Evolutionary conservation across 2,113 vertebrate species (phyloP).

Genomic region (Laticauda laticaudata): DNA sequence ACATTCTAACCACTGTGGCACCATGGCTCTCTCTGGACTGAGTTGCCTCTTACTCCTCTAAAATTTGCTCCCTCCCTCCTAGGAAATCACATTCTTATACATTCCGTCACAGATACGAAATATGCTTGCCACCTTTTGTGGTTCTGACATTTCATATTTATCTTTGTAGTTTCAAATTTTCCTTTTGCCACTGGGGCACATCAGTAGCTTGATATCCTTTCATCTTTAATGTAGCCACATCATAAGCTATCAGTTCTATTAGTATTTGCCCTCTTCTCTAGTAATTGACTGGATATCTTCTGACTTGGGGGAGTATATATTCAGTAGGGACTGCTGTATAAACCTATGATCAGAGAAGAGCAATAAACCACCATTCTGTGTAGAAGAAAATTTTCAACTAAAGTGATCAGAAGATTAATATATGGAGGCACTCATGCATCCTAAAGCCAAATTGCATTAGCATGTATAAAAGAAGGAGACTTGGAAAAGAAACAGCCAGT

Average conservation of each 20-base stretch:
- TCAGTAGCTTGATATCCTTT: neutral
- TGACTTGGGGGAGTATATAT: neutral
- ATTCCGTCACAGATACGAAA: neutral
- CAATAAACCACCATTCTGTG: neutral
- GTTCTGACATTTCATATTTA: neutral
- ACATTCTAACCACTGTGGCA: neutral
- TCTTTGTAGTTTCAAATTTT: neutral
- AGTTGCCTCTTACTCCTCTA: neutral
- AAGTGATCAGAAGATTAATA: neutral
- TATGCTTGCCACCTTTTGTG: neutral
- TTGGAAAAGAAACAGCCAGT: constrained; percentile 25
- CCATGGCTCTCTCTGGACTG: neutral
- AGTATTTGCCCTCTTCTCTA: neutral
- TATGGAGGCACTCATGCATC: constrained; percentile 14
- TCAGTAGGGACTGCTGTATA: neutral
- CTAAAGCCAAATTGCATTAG: constrained; percentile 9
- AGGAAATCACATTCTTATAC: neutral
- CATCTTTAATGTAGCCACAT: neutral
- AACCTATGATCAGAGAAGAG: neutral
- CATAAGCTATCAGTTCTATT: neutral
- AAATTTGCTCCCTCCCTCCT: neutral
- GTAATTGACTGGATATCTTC: neutral
- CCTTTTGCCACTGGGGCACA: neutral
- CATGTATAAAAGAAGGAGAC: neutral
- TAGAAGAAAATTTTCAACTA: constrained; percentile 20